phyloP scores from a whole-genome alignment of 2,797 vertebrate species.

The Sus cebifrons region DNA sequence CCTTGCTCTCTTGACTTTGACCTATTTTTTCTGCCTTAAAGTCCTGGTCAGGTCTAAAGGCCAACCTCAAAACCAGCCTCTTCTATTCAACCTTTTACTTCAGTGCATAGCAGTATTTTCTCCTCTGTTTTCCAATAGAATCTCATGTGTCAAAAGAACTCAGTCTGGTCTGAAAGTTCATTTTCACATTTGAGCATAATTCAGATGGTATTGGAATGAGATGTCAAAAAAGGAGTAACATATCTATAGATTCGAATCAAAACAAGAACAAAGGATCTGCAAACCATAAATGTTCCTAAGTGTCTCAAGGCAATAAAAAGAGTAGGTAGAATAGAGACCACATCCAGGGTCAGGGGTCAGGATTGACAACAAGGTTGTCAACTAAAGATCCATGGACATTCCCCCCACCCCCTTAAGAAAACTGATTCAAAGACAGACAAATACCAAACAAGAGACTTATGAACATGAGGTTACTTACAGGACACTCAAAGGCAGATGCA shows the following conservation, averaged over 20 bases:
- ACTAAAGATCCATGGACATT: background rate
- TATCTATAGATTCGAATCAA: background rate
- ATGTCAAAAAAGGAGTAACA: background rate
- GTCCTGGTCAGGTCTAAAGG: no score
- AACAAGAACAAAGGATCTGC: constrained; percentile 9
- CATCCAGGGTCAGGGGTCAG: background rate
- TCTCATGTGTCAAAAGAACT: background rate
- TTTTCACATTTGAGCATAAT: constrained; percentile 19
- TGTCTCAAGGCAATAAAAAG: background rate
- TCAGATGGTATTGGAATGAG: background rate
- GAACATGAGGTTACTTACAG: background rate
- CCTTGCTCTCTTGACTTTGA: background rate
- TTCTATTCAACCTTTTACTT: background rate
- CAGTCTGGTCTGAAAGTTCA: background rate
- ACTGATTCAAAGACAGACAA: background rate
- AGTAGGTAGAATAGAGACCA: background rate
- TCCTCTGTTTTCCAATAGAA: background rate
- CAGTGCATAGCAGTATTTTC: background rate
- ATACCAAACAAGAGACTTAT: background rate
- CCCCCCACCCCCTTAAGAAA: background rate
- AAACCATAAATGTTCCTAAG: background rate
- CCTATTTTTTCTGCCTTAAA: background rate
- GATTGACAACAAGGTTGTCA: background rate
- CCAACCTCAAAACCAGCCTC: background rate
- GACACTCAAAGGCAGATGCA: background rate